phyloP scores from a whole-genome alignment of 2,113 vertebrate genomes.

The Plectropomus leopardus region DNA sequence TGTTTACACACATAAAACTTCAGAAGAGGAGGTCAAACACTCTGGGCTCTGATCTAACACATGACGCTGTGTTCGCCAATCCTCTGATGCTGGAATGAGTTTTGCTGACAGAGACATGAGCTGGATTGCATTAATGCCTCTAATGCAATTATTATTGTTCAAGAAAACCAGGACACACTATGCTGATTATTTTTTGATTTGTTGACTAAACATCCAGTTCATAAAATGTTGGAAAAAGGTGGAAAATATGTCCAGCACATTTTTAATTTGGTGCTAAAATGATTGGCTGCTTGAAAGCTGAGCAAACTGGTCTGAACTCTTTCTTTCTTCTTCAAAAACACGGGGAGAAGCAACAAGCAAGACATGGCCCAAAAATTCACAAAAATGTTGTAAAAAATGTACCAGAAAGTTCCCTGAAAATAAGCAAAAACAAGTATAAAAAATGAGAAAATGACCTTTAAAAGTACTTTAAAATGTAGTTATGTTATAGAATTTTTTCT shows the following conservation, averaged over 20 bases:
- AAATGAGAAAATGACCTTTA: too few relatives aligned
- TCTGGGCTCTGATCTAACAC: slow-evolving; percentile 51
- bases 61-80: slow-evolving; percentile 7
- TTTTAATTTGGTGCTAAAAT: neutral
- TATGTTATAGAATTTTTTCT: too few relatives aligned
- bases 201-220: neutral
- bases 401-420: too few relatives aligned
- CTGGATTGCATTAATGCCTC: neutral
- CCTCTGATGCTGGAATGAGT: neutral
- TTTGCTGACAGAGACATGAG: neutral
- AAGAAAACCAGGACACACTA: neutral
- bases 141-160: neutral
- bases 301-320: too few relatives aligned
- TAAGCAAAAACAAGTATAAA: too few relatives aligned
- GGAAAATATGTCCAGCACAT: neutral
- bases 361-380: too few relatives aligned
- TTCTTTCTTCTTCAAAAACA: too few relatives aligned
- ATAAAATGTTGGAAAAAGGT: neutral
- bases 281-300: neutral
- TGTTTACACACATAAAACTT: slow-evolving; percentile 76
- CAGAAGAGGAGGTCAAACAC: slow-evolving; percentile 66
- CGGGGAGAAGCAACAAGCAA: too few relatives aligned
- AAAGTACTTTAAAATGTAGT: too few relatives aligned
- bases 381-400: too few relatives aligned
- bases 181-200: neutral